These are phyloP conservation scores for Aphidius colemani DNA, from an alignment of 2,888 invertebrate genomes.

Conservation along the genomic window DNA sequence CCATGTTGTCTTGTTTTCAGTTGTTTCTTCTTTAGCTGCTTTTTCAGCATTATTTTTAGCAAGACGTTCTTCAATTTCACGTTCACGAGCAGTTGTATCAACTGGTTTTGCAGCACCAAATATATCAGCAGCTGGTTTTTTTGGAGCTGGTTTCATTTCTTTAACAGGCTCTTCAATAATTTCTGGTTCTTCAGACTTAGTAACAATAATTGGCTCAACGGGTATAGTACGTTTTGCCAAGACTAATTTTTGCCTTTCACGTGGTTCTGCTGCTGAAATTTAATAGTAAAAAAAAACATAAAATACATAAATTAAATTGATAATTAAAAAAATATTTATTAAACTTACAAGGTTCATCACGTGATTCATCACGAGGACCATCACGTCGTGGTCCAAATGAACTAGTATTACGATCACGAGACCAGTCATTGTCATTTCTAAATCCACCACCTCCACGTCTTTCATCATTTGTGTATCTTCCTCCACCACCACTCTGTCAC, in stretches of 20 bases:
- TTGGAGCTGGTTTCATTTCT: conserved; percentile 56
- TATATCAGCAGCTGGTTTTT: conserved; percentile 71
- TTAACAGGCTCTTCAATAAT: conserved; percentile 40
- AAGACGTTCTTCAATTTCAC: conserved; percentile 88
- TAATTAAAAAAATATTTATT: neutral
- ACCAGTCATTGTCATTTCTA: conserved; percentile 55
- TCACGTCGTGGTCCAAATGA: conserved; percentile 53
- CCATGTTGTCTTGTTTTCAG: conserved; percentile 42
- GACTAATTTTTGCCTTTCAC: conserved; percentile 78
- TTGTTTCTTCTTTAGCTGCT: conserved; percentile 47
- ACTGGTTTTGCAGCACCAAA: conserved; percentile 96
- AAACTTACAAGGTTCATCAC: conserved; percentile 27
- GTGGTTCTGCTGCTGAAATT: conserved; percentile 58
- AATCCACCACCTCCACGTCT: conserved; percentile 40
- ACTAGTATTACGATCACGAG: conserved; percentile 60
- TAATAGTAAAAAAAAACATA: neutral
- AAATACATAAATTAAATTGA: neutral
- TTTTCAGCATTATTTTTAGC: conserved; percentile 62
- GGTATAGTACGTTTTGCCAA: conserved; percentile 83
- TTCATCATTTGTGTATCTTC: conserved; percentile 37
- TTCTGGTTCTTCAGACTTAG: conserved; percentile 34
- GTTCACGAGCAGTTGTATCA: conserved; percentile 86
- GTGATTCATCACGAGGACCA: conserved; percentile 39
- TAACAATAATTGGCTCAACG: conserved; percentile 59
- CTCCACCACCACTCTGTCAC: conserved; percentile 41